A percentile compares a stretch with the other conserved stretches of the same genome.
Evolutionary conservation across 2,888 invertebrate genomes (phyloP).

Genomic region (Stomorhina lunata): DNA sequence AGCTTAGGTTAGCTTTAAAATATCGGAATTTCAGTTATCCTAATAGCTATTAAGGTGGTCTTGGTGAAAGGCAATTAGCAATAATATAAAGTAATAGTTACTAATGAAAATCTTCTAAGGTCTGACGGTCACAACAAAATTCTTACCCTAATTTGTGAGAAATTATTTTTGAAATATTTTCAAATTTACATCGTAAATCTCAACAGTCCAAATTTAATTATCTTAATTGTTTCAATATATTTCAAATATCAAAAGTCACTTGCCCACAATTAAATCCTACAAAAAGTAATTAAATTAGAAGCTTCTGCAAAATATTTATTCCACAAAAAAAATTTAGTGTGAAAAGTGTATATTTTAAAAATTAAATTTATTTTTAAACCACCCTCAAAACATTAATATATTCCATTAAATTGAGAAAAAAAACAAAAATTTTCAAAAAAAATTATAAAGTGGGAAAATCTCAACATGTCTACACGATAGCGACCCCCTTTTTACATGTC

Average conservation of each 20-base stretch:
- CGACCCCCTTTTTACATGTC: background rate
- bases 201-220: slow-evolving; percentile 21
- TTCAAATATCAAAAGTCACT: background rate
- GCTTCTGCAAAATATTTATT: slow-evolving; percentile 8
- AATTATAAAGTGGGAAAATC: slow-evolving; percentile 37
- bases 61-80: too few species aligned
- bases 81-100: too few species aligned
- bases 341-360: slow-evolving; percentile 25
- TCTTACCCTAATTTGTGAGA: too few species aligned
- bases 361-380: slow-evolving; percentile 8
- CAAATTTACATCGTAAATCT: too few species aligned
- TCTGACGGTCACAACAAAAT: too few species aligned
- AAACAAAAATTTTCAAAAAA: background rate
- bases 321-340: slow-evolving; percentile 23
- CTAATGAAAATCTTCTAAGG: too few species aligned
- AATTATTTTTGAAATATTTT: too few species aligned
- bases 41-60: too few species aligned
- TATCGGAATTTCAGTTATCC: too few species aligned
- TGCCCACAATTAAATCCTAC: slow-evolving; percentile 25
- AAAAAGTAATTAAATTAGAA: slow-evolving; percentile 39
- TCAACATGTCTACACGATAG: slow-evolving; percentile 19
- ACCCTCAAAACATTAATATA: slow-evolving; percentile 24
- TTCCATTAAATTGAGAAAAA: slow-evolving; percentile 23
- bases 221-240: slow-evolving; percentile 19
- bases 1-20: too few species aligned